Percentiles rank a stretch among this genome's conserved stretches.
These are phyloP conservation scores for Thripadectes ignobilis DNA, from an alignment of 2,797 vertebrate species.

Conservation along the genomic window DNA sequence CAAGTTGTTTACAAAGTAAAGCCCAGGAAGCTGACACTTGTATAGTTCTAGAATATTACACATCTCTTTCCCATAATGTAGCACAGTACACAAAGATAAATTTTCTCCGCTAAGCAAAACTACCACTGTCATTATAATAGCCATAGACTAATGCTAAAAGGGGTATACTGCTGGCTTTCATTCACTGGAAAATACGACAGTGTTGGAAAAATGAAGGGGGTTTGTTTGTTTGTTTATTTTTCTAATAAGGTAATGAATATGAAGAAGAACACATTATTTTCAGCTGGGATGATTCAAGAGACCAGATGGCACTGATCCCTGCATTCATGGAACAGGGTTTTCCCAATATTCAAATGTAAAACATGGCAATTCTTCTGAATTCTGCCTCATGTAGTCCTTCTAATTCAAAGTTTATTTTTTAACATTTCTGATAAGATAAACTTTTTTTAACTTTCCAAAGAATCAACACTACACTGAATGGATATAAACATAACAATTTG, in stretches of 20 bases:
- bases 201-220: background rate
- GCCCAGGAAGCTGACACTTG: background rate
- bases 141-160: background rate
- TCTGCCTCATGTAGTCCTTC: constrained; percentile 37
- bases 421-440: constrained; percentile 39
- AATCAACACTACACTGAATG: background rate
- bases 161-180: background rate
- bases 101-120: background rate
- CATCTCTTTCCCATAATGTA: background rate
- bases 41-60: background rate
- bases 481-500: background rate
- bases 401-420: constrained; percentile 34
- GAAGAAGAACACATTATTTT: constrained; percentile 26
- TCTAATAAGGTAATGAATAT: constrained; percentile 23
- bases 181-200: background rate
- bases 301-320: constrained; percentile 33
- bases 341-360: constrained; percentile 53
- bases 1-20: background rate
- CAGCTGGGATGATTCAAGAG: background rate
- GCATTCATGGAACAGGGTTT: constrained; percentile 29
- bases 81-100: background rate
- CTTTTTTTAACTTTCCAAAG: background rate
- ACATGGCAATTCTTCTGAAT: constrained; percentile 51
- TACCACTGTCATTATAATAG: background rate
- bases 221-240: background rate